A percentile compares a stretch with the other conserved stretches of the same genome.
These are phyloP conservation scores for Aldabrachelys gigantea DNA, from an alignment of 2,113 vertebrate genomes.

Conservation along the genomic window DNA sequence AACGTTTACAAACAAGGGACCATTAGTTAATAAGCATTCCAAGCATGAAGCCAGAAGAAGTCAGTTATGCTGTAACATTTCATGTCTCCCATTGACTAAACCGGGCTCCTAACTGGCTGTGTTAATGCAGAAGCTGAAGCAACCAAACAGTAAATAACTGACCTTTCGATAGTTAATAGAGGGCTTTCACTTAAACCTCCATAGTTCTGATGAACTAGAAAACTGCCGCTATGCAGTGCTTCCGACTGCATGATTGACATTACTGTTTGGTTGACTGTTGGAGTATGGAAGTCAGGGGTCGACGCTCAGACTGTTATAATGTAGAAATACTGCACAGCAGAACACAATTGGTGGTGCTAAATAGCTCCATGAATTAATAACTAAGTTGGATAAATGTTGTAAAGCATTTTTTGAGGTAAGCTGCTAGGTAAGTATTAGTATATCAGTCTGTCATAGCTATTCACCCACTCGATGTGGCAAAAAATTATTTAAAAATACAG, in stretches of 20 bases:
- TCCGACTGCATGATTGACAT: not conserved
- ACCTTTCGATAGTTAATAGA: not conserved
- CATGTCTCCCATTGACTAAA: not conserved
- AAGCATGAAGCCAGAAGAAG: not conserved
- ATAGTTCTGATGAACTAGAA: not conserved
- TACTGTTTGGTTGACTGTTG: fast-evolving
- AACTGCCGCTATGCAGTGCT: not conserved
- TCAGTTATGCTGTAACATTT: fast-evolving
- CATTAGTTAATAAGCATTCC: not conserved
- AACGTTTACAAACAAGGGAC: not conserved
- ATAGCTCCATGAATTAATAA: not conserved
- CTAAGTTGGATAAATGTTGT: not conserved
- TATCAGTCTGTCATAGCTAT: not conserved
- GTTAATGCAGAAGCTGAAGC: not conserved
- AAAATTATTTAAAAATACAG: not conserved
- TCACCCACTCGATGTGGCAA: not conserved
- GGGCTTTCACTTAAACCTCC: not conserved
- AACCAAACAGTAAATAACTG: not conserved
- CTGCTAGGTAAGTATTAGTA: not conserved
- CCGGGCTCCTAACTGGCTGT: fast-evolving
- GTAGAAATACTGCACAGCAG: not conserved
- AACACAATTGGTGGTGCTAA: not conserved
- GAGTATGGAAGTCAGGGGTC: not conserved
- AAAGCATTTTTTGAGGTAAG: not conserved
- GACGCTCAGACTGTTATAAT: not conserved